Evolutionary conservation across 2,888 invertebrate genomes (phyloP).

Genomic region (Pardosa pseudoannulata): DNA sequence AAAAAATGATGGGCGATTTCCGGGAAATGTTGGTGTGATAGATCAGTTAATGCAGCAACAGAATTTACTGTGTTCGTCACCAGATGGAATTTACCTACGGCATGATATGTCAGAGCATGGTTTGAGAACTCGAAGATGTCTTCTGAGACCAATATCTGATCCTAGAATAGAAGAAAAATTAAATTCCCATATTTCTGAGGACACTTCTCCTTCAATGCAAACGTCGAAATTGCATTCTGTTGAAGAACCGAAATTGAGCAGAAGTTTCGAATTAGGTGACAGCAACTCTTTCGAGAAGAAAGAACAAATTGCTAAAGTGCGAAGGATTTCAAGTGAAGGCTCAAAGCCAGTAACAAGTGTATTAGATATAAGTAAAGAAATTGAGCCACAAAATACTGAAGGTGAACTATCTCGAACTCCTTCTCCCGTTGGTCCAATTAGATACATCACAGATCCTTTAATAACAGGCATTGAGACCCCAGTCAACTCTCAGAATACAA

Average conservation of each 20-base stretch:
- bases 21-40: slow-evolving; percentile 40
- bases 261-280: slow-evolving; percentile 16
- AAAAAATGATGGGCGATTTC: slow-evolving; percentile 60
- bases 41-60: slow-evolving; percentile 60
- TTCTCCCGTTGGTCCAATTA: slow-evolving; percentile 52
- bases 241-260: slow-evolving; percentile 1
- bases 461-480: slow-evolving; percentile 38
- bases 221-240: not conserved
- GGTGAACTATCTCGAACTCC: slow-evolving; percentile 61
- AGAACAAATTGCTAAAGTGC: not conserved
- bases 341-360: not conserved
- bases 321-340: not conserved
- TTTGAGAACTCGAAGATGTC: slow-evolving; percentile 28
- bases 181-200: not conserved
- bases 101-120: slow-evolving; percentile 21
- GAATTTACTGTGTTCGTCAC: not conserved
- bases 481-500: not conserved
- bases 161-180: slow-evolving; percentile 54
- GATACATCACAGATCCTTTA: slow-evolving; percentile 59
- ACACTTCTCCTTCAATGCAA: not conserved
- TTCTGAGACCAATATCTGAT: slow-evolving; percentile 54
- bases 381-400: slow-evolving; percentile 30
- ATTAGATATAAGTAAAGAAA: not conserved
- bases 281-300: not conserved
- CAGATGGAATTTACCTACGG: not conserved